Conservation (phyloP, 2,797 vertebrate genomes). For the Pterois miles region DNA sequence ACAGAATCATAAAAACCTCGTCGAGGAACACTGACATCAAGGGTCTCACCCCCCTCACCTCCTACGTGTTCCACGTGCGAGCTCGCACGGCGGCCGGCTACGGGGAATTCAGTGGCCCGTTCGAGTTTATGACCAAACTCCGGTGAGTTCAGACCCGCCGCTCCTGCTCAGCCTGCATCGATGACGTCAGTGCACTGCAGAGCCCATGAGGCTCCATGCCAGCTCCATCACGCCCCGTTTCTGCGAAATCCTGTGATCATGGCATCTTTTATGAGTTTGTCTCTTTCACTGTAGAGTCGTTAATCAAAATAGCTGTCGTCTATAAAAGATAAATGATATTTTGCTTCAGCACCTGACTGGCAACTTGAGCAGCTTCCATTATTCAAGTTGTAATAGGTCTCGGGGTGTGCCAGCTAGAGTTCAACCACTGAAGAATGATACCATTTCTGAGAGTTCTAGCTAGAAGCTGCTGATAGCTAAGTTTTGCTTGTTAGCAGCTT, state of each 20-base stretch:
- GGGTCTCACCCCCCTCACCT: conserved; percentile 93
- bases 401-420: conserved; percentile 20
- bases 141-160: conserved; percentile 83
- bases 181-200: conserved; percentile 10
- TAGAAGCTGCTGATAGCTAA: conserved; percentile 1
- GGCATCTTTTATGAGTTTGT: conserved; percentile 50
- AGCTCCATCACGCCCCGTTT: background rate
- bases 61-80: conserved; percentile 96
- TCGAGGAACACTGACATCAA: conserved; percentile 94
- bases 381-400: conserved; percentile 39
- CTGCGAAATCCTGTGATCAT: conserved; percentile 29
- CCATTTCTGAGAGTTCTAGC: conserved; percentile 4
- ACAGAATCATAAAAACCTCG: conserved; percentile 94
- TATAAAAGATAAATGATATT: conserved; percentile 53
- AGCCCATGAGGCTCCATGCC: background rate
- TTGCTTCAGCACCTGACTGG: conserved; percentile 44
- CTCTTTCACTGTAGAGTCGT: conserved; percentile 43
- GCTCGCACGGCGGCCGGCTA: conserved; percentile 96
- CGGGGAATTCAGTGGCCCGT: conserved; percentile 94
- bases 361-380: conserved; percentile 40
- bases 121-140: conserved; percentile 99
- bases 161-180: background rate
- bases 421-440: conserved; percentile 32
- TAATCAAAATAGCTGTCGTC: conserved; percentile 54
- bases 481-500: background rate